Conservation (phyloP, 1,140 invertebrate genomes). For the Drosophila pachea region DNA sequence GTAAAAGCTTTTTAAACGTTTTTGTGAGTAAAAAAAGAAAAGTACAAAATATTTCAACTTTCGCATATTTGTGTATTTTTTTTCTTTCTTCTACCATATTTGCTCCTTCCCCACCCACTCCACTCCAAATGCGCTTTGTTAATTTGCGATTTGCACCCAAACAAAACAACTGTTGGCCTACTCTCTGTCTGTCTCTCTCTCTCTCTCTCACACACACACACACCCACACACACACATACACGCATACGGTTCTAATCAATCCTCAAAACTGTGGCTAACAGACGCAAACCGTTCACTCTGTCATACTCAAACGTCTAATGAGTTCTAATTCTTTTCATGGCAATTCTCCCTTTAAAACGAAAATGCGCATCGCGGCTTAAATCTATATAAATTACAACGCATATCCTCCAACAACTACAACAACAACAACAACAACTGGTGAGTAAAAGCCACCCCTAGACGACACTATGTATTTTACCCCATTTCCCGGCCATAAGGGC, state of each 20-base stretch:
- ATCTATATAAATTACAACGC: conserved; percentile 28
- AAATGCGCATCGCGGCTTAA: conserved; percentile 8
- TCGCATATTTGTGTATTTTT: not conserved
- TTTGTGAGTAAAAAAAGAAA: conserved; percentile 6
- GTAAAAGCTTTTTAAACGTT: not conserved
- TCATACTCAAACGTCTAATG: too few relatives aligned
- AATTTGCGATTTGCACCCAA: too few relatives aligned
- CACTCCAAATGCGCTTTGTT: too few relatives aligned
- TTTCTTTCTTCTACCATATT: not conserved
- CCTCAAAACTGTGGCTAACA: too few relatives aligned
- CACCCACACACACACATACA: conserved; percentile 10
- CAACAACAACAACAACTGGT: conserved; percentile 32
- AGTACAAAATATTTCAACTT: not conserved
- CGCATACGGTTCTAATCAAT: not conserved
- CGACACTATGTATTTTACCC: not conserved
- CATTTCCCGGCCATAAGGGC: not conserved
- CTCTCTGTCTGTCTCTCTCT: too few relatives aligned
- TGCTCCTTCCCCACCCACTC: not conserved
- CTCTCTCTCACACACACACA: too few relatives aligned
- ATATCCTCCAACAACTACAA: conserved; percentile 24
- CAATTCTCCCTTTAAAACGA: conserved; percentile 1
- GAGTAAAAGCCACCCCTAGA: conserved; percentile 34
- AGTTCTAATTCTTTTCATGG: not conserved
- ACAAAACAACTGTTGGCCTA: not conserved
- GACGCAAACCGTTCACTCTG: too few relatives aligned